Base-by-base conservation (phyloP, 2,888 invertebrate species). In the Neoaliturus tenellus region DNA sequence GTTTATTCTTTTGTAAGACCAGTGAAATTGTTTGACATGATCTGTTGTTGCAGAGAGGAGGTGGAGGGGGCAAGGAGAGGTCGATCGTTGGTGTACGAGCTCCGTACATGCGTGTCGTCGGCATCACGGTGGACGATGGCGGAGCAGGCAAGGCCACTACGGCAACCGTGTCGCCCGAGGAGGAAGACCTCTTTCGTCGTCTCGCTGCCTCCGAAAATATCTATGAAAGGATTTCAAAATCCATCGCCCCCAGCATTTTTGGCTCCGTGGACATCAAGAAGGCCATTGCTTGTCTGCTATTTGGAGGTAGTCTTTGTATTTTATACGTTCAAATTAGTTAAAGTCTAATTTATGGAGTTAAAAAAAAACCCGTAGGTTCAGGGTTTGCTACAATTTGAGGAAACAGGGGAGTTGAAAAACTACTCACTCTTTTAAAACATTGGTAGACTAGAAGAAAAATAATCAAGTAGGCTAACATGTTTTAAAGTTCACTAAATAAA, bases 211-310 rank as follows among this genome's bases (percentile, higher is more conserved):
- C 95, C 8, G 94, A 96, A 0, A 95, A 98, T 90, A 93, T 98
- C 71, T 98, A 98, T 89, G 98, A 99, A 1, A 94, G 96, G 83
- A 93, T 99, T 83, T 93, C 98, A 0, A 94, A 93, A 88, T 98
- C 98, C 78, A 95, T 99, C 88, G 99, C 99, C 0, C 99, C 99
- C 0, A 99, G 99, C 87, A 99, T 99, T 87, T 99, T 94, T 90
- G 99, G 99, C 0, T 96, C 95, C 25, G 90, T 92, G 0, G 99
- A 99, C 90, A 98, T 99, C 88, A 99, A 99, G 90, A 99, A 98
- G 91, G 98, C 99, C 1, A 98, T 99, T 83, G 96, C 98, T 14
- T 97, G 98, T 88, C 92, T 99, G 85, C 91, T 99, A 51, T 99
- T 99, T 92, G 99, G 99, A 87, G 99, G 97, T 92, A 88, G 88